A percentile compares a stretch with the other conserved stretches of the same genome.
These are phyloP conservation scores for Prionailurus bengalensis DNA, from an alignment of 2,113 vertebrate genomes.

Conservation along the genomic window DNA sequence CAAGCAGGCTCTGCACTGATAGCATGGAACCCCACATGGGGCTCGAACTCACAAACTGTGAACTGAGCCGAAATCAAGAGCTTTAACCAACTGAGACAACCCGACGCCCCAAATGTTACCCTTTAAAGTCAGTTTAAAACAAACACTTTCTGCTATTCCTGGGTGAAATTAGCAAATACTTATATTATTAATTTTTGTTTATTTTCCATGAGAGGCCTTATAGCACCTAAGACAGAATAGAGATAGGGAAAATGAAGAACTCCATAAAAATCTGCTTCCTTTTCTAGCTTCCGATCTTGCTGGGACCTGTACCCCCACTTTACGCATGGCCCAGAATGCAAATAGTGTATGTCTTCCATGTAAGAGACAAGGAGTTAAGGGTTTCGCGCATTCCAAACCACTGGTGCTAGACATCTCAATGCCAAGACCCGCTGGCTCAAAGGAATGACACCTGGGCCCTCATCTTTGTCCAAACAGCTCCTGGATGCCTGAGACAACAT, in stretches of 20 bases:
- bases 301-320: neutral
- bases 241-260: neutral
- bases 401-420: neutral
- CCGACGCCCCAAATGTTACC: neutral
- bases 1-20: too few species aligned
- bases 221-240: neutral
- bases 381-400: neutral
- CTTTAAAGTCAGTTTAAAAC: slow-evolving; percentile 32
- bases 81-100: too few species aligned
- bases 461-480: neutral
- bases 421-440: neutral
- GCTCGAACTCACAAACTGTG: too few species aligned
- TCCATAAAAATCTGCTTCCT: neutral
- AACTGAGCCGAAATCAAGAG: too few species aligned
- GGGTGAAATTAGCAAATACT: neutral
- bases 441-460: neutral
- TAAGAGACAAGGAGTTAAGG: neutral
- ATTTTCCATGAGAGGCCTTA: slow-evolving; percentile 39
- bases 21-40: too few species aligned
- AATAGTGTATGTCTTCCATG: neutral
- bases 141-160: neutral
- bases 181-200: slow-evolving; percentile 34
- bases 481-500: neutral
- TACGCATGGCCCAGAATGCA: neutral
- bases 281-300: neutral